Base-by-base conservation (phyloP, 2,797 vertebrate genomes). In the Sebastes hubbsi region DNA sequence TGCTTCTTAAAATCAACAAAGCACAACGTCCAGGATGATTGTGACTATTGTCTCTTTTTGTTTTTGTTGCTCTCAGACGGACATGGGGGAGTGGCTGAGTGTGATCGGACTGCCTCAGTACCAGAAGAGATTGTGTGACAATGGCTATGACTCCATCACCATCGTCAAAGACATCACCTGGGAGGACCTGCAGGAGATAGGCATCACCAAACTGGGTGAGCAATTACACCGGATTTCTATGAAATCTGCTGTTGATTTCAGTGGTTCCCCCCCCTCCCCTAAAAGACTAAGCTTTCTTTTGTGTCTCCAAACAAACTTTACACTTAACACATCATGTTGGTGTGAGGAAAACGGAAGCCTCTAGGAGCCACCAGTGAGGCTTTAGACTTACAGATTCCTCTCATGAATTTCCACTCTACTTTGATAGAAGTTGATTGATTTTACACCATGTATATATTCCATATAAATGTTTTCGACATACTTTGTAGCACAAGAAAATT, bases 131-230 rank as follows among this genome's bases (percentile, higher is more conserved):
- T 88, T 99, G 80, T 96, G 96, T 67, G 97, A 97, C 89, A 99
- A 99, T 0, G 97, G 98, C 75, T 99, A 99, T 0, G 98, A 99
- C 88, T 97, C 97, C 75, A 97, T 99, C 81, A 94, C 85, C 73
- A 97, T 98, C 1, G 96, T 98, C 76, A 97, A 96, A 0, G 98
- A 99, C 87, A 95, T 99, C 93, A 99, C 97, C 0, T 99, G 98
- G 98, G 98, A 99, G 87, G 98, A 98, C 85, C 92, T 99, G 85
- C 98, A 99, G 84, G 98, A 99, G 93, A 98, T 99, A 0, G 98
- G 98, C 25, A 97, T 99, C 92, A 98, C 96, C 85, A 98, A 98
- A 81, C 96, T 99, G 12, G 98, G 98, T 99, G 92, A 95, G 96
- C 16, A 59, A n/a, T 24, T 20, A 8, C 8, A 61, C 7, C 8